phyloP scores from a whole-genome alignment of 2,113 vertebrate genomes.

The Phodopus roborovskii region DNA sequence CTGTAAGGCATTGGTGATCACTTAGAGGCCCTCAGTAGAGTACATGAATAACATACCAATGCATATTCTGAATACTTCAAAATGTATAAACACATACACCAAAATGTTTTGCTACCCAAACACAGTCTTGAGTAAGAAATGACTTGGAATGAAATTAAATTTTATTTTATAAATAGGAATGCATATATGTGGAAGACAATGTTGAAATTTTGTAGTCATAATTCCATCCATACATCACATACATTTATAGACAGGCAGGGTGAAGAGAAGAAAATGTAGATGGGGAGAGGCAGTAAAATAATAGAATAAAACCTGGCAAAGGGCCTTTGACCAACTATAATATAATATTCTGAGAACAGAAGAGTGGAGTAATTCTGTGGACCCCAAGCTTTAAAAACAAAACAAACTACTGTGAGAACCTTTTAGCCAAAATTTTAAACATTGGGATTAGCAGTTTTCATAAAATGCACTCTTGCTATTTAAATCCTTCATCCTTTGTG shows the following conservation, averaged over 20 bases:
- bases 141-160: slow-evolving; percentile 27
- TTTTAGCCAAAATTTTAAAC: slow-evolving; percentile 35
- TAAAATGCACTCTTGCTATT: neutral
- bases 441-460: neutral
- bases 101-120: neutral
- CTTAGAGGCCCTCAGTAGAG: neutral
- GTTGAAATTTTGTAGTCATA: slow-evolving; percentile 40
- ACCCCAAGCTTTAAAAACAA: neutral
- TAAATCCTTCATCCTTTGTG: neutral
- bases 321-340: neutral
- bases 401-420: neutral
- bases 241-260: neutral
- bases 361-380: neutral
- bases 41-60: neutral
- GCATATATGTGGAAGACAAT: neutral
- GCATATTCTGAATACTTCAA: neutral
- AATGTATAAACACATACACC: neutral
- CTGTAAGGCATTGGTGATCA: neutral
- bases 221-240: neutral
- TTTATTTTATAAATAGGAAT: slow-evolving; percentile 57
- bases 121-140: slow-evolving; percentile 29
- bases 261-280: neutral
- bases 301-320: neutral
- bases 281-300: neutral
- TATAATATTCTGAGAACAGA: neutral